A percentile compares a stretch with the other conserved stretches of the same genome.
Conservation (phyloP, 1,140 invertebrate genomes). For the roundworm (Caenorhabditis elegans) region WBcel235 BX284606.5:12442501-12443000, state of each 20-base stretch:
- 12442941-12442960: constrained; percentile 33
- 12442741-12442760: not conserved
- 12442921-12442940: not conserved
- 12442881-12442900: not conserved
- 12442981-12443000: constrained; percentile 66
- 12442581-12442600: too few species aligned
- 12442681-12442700: not conserved
- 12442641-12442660: too few species aligned
- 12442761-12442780: too few species aligned
- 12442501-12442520: too few species aligned
- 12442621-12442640: too few species aligned
- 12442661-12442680: not conserved
- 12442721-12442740: constrained; percentile 6
- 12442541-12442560: too few species aligned
- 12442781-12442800: too few species aligned
- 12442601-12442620: too few species aligned
- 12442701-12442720: too few species aligned
- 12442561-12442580: too few species aligned
- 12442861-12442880: not conserved
- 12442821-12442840: not conserved
- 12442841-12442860: not conserved
- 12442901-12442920: not conserved
- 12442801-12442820: too few species aligned
- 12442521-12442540: too few species aligned
- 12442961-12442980: constrained; percentile 63